Conservation (phyloP, 2,113 vertebrate genomes). For the Silurus glanis region DNA sequence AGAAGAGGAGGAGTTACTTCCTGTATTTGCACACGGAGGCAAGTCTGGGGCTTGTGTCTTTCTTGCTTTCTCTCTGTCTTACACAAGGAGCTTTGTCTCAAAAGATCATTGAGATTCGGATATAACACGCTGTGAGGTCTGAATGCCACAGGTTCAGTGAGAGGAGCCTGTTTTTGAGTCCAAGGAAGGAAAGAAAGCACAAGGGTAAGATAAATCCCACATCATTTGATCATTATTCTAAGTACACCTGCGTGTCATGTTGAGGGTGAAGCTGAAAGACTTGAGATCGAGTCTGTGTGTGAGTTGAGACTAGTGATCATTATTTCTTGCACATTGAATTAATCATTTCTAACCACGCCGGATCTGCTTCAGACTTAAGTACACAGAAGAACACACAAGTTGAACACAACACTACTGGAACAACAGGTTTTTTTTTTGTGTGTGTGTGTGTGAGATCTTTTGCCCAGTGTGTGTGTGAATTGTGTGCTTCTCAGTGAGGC, state of each 20-base stretch:
- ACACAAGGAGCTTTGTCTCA: not conserved
- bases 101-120: not conserved
- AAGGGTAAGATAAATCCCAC: not conserved
- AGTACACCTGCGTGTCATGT: not conserved
- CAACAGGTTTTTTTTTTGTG: not conserved
- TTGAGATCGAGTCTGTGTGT: not conserved
- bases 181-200: not conserved
- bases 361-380: not conserved
- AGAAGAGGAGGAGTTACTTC: conserved; percentile 5
- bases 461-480: not conserved
- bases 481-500: not conserved
- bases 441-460: too few relatives aligned
- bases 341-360: too few relatives aligned
- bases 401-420: not conserved
- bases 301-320: not conserved
- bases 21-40: not conserved
- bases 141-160: not conserved
- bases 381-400: not conserved
- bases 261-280: not conserved
- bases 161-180: not conserved
- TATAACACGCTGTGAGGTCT: not conserved
- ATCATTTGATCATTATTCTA: not conserved
- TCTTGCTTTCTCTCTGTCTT: not conserved
- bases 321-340: not conserved
- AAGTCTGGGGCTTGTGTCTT: not conserved